Evolutionary conservation across 2,113 vertebrate species (phyloP), one percentile per base, ranked within the genome.

Genomic region (Brachirus orientalis): DNA sequence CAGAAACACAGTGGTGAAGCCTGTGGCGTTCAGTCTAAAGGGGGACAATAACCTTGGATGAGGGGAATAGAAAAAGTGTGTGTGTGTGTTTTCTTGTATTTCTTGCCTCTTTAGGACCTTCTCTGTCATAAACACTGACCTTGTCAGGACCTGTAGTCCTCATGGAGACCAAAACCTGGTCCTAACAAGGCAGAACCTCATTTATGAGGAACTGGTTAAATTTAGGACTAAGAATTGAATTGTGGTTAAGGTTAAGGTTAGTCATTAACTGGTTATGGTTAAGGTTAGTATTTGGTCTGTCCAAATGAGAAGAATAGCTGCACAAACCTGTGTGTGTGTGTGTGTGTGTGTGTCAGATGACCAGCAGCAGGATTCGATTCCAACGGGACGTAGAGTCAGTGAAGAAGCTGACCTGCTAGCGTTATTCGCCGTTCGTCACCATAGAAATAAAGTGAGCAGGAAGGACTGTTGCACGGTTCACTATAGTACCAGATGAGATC

Each of bases 341-440:
- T 59, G 54, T 54, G 22, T 48, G 11, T 61, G 35, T 48, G 35
- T 55, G 33, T 61, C 6, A 9, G 12, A 22, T 63, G 69, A 86
- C 6, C 69, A 52, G 65, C 70, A 19, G 66, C 38, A 64, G 60
- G 36, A 71, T 43, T 8, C 17, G 11, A 18, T 45, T 54, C 76
- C 55, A 17, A 8, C 55, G 79, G 72, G 82, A 79, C 33, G 0
- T 54, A 28, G 28, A 18, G 58, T 33, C 44, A 37, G 62, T 28
- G 28, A 28, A 13, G 11, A 47, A 28, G 69, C 69, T 72, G 66
- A 79, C 67, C 72, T 68, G 82, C 80, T 56, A 71, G 68, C 47
- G 54, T 59, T 60, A 72, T 74, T 65, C 79, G 66, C 69, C 3
- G 22, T 28, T 28, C 28, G 58, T 59, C 62, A 1, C 62, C 61